Evolutionary conservation across 1,140 invertebrate species (phyloP), one percentile per base, ranked within the genome.

Genomic region (Tetramorium simillimum): DNA sequence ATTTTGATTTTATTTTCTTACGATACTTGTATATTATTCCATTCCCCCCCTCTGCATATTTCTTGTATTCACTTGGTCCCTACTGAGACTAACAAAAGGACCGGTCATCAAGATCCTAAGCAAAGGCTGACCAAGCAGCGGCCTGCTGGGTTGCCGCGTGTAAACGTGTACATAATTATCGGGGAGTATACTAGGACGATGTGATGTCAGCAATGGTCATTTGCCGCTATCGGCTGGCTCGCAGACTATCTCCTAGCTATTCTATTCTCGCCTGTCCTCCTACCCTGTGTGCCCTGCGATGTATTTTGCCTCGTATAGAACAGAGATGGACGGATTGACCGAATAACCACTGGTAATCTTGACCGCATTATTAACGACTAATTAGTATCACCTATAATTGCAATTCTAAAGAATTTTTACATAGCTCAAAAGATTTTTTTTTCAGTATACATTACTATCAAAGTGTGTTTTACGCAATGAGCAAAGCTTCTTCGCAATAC

Each of bases 61-160:
- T 56, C 69, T 84, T 60, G 80, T 24, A 60, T 82, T 73, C 40
- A 62, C 53, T 82, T 33, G 49, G 43, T 16, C 33, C 51, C 63
- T 56, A 69, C 51, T 37, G 76, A 58, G 76, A 60, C 51, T 80
- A 80, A 69, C 86, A 77, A 85, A 78, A 80, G 46, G n/a, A n/a
- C 49, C 49, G 18, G 84, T 88, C 90, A 88, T 93, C 90, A 91
- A 86, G 91, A 91, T 92, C 93, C 93, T 94, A 94, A 93, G 93
- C 87, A 94, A 94, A 94, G 93, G 90, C 93, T 93, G 93, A 94
- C 92, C 90, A 91, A 91, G 92, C 93, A 92, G 76, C 84, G 86
- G 80, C 65, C 77, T 84, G 81, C 28, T 70, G 63, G 77, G 76
- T 49, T 46, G 67, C 62, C 62, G 67, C 86, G 90, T 90, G 90